phyloP scores from a whole-genome alignment of 2,888 invertebrate genomes.

The Xylota segnis region DNA sequence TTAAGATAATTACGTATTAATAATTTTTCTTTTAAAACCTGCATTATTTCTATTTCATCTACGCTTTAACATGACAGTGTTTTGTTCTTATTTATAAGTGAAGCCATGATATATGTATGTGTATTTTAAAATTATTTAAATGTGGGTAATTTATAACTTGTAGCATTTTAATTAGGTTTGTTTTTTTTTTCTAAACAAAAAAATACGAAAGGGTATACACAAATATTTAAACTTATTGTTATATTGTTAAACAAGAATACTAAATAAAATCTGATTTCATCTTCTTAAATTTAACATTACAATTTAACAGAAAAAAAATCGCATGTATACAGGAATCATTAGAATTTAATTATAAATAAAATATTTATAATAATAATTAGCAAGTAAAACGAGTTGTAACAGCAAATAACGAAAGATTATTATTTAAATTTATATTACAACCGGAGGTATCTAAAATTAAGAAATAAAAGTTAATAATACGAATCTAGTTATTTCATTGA shows the following conservation, averaged over 20 bases:
- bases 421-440: slow-evolving; percentile 57
- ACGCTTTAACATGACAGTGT: not conserved
- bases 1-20: not conserved
- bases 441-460: slow-evolving; percentile 55
- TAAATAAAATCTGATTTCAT: slow-evolving; percentile 52
- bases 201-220: slow-evolving; percentile 33
- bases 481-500: slow-evolving; percentile 41
- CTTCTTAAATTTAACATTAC: slow-evolving; percentile 44
- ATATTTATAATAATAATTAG: slow-evolving; percentile 65
- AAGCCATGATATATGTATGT: not conserved
- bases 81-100: not conserved
- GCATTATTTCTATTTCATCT: not conserved
- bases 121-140: not conserved
- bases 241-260: slow-evolving; percentile 63
- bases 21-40: not conserved
- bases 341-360: slow-evolving; percentile 66
- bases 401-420: slow-evolving; percentile 43
- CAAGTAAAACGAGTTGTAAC: slow-evolving; percentile 49
- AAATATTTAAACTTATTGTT: slow-evolving; percentile 59
- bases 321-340: slow-evolving; percentile 73
- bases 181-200: not conserved
- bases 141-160: not conserved
- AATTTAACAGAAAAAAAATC: not conserved
- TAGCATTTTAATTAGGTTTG: not conserved
- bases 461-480: slow-evolving; percentile 54